Evolutionary conservation across 2,797 vertebrate species (phyloP).

Genomic region (Ceryle rudis): DNA sequence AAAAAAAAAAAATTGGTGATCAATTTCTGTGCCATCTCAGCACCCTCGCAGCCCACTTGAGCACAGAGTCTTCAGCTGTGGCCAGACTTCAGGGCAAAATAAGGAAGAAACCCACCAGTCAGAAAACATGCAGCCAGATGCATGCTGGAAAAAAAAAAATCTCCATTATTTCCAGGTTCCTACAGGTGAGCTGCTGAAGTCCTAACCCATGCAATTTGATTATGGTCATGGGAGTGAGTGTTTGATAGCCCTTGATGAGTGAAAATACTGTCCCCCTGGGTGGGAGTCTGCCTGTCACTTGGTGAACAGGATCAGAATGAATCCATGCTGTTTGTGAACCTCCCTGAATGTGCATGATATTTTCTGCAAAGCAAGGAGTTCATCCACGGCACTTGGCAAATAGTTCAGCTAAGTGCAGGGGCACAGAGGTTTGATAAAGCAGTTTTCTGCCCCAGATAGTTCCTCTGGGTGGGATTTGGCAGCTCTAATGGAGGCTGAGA

Average conservation of each 20-base stretch:
- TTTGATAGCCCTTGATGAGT: neutral
- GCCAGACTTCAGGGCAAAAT: neutral
- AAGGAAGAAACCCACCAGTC: neutral
- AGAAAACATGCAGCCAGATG: neutral
- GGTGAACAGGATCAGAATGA: neutral
- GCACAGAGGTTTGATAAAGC: conserved; percentile 56
- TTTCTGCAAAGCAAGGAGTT: neutral
- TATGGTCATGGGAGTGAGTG: neutral
- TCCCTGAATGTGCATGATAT: neutral
- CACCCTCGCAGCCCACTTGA: neutral
- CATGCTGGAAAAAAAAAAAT: neutral
- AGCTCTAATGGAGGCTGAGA: conserved; percentile 26
- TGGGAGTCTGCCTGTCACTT: neutral
- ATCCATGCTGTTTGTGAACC: neutral
- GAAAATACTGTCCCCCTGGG: neutral
- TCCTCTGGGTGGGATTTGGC: conserved; percentile 71
- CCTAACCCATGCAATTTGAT: neutral
- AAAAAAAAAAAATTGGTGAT: neutral
- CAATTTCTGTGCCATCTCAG: neutral
- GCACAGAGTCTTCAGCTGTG: neutral
- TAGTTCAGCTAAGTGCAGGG: neutral
- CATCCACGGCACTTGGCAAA: neutral
- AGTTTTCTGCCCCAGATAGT: conserved; percentile 48
- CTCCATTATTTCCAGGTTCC: neutral
- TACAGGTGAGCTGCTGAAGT: neutral